Evolutionary conservation across 2,888 invertebrate species (phyloP), one percentile per base, ranked within the genome.

Genomic region (Perdita meconis): DNA sequence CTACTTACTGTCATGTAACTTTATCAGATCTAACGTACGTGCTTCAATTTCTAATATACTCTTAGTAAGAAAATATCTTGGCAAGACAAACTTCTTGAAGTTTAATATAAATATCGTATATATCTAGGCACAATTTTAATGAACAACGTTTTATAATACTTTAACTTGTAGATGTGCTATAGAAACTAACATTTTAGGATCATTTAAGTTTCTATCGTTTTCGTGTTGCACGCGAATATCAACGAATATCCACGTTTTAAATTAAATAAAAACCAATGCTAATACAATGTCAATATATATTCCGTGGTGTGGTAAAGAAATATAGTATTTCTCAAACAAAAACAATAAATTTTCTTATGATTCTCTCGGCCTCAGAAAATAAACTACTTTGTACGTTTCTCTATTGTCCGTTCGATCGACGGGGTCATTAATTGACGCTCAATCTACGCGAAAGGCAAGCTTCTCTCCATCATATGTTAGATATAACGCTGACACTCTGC

Each of bases 401-500:
- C 55, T 66, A 72, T 55, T 2, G 16, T 65, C 55, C 53, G 24
- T 24, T 13, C 26, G 22, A 57, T 36, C 34, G 8, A 22, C 56
- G 56, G 51, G 42, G 51, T 10, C 51, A 10, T 56, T 69, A 70
- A 70, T 69, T 69, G 38, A 44, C 38, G 19, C 38, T 42, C 56
- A 57, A 19, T 8, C 50, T 70, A 70, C 24, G 30, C 44, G 55
- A 38, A 22, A 24, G 38, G 59, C n/a, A 26, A 53, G 47, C 55
- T 42, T 51, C 42, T 60, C 44, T 50, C 13, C 53, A 61, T 86
- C 89, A 92, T 56, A 92, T 86, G 81, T 92, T 92, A 13, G 92
- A 92, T 86, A 95, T 94, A 75, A 95, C 93, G 71, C 94, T 93
- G 82, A 93, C 93, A 89, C 95, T 95, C 85, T 95, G 94, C 40